Conservation (phyloP, 2,797 vertebrate species). For the Siniperca obscura region DNA sequence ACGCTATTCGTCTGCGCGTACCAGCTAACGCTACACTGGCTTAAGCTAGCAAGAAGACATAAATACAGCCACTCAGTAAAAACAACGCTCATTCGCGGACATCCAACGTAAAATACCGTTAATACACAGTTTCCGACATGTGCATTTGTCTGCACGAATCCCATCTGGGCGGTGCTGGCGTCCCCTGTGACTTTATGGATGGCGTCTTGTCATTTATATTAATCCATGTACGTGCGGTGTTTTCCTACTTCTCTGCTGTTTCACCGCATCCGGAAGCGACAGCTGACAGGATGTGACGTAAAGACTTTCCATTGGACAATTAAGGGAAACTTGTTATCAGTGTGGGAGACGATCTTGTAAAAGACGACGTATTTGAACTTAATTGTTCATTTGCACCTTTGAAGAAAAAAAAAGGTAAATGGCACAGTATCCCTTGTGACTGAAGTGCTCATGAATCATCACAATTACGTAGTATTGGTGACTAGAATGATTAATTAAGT, state of each 20-base stretch:
- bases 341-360: background rate
- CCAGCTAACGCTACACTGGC: constrained; percentile 69
- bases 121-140: constrained; percentile 6
- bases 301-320: constrained; percentile 58
- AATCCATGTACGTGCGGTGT: constrained; percentile 70
- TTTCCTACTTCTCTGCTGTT: constrained; percentile 65
- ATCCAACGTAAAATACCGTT: background rate
- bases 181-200: constrained; percentile 26
- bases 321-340: constrained; percentile 58
- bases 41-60: constrained; percentile 75
- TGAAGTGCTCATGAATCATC: background rate
- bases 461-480: background rate
- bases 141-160: background rate
- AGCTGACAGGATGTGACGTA: constrained; percentile 74
- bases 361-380: constrained; percentile 31
- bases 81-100: constrained; percentile 29
- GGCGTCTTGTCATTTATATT: constrained; percentile 65
- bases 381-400: constrained; percentile 31
- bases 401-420: background rate
- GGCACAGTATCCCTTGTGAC: background rate
- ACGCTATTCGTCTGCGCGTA: constrained; percentile 33
- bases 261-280: constrained; percentile 83
- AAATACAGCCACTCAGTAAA: constrained; percentile 65
- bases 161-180: background rate
- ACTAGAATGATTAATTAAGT: background rate